Conservation (phyloP, 2,888 invertebrate species). For the Sarcophaga carnaria region DNA sequence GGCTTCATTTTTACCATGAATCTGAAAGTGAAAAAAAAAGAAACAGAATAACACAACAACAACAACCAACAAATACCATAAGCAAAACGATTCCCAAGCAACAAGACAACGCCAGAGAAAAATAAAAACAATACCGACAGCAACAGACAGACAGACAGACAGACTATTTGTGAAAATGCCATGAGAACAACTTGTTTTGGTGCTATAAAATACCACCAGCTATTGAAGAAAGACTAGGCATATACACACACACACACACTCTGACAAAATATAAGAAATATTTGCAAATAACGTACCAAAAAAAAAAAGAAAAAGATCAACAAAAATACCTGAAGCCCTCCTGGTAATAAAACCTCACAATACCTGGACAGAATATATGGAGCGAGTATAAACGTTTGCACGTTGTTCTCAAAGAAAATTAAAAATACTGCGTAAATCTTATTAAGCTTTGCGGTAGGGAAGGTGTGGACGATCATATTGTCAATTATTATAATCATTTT, state of each 20-base stretch:
- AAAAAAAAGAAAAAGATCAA: background rate
- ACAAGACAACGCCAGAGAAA: slow-evolving; percentile 38
- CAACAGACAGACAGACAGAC: background rate
- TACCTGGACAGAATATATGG: background rate
- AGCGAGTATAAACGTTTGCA: no score
- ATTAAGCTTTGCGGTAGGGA: no score
- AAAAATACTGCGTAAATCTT: no score
- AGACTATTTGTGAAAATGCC: slow-evolving; percentile 66
- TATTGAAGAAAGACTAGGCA: slow-evolving; percentile 34
- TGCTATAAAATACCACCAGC: slow-evolving; percentile 67
- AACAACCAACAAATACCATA: background rate
- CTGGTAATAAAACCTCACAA: slow-evolving; percentile 35
- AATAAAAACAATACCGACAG: background rate
- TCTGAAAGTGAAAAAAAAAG: slow-evolving; percentile 64
- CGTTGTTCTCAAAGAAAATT: no score
- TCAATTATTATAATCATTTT: no score
- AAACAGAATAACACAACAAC: background rate
- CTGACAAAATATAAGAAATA: slow-evolving; percentile 4
- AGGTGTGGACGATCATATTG: no score
- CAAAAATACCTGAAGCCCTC: slow-evolving; percentile 54
- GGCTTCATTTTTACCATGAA: slow-evolving; percentile 66
- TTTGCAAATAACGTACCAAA: background rate
- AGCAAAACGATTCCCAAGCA: slow-evolving; percentile 26
- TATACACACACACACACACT: slow-evolving; percentile 3
- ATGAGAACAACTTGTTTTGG: slow-evolving; percentile 68